Evolutionary conservation across 2,797 vertebrate species (phyloP), one percentile per base, ranked within the genome.

Genomic region (Gobionotothen gibberifrons): DNA sequence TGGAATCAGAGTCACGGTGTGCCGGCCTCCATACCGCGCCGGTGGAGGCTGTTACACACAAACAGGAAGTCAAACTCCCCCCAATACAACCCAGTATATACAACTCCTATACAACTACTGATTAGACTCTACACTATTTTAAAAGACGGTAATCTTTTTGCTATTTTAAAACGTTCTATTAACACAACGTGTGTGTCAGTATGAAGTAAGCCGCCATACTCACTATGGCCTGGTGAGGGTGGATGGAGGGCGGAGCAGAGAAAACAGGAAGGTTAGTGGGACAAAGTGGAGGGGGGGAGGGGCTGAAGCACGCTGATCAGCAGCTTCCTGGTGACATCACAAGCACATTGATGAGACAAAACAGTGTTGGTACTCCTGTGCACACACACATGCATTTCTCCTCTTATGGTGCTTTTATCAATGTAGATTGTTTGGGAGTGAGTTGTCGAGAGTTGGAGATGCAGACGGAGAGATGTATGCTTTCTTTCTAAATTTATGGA

Each of bases 1-100:
- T 0, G 96, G 96, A 65, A 97, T 96, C 92, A 97, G 93, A 10
- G 96, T 96, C 72, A 97, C 96, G 0, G 95, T 96, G 87, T 97
- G 96, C 15, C 96, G 90, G 16, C 96, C 96, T 36, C 96, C 96
- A 2, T 97, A 97, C 58, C 93, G 94, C 3, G 96, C 96, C 0
- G 96, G 96, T 0, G 95, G 96, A 11, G 96, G 96, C 96, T 97
- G 76, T 13, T 46, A 69, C 7, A 42, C 17, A 60, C 17, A 46
- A 32, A 74, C 40, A 58, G 9, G 47, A 5, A 53, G 32, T 52
- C 8, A 21, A 5, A 46, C 9, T 29, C 39, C 22, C 51, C 46
- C 16, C 19, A 2, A 43, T 5, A 19, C 32, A 65, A 17, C 5
- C n/a, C 44, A 40, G 19, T 15, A 26, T 17, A 69, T 15, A 1